A percentile compares a stretch with the other conserved stretches of the same genome.
phyloP scores from a whole-genome alignment of 2,888 invertebrate species.

The Rambutsinella grinnellia region DNA sequence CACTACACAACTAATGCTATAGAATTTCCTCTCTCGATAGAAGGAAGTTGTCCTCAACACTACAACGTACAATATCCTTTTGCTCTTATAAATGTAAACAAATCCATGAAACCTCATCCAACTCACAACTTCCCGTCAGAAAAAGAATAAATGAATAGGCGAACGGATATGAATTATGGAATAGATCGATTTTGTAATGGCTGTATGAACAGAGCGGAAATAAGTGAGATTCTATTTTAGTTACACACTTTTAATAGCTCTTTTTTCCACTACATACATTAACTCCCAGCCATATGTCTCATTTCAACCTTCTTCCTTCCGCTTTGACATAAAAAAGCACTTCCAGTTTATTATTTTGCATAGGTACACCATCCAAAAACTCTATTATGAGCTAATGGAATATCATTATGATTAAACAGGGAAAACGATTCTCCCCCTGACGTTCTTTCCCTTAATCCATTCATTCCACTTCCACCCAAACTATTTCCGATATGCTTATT shows the following conservation, averaged over 20 bases:
- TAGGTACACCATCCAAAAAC: no score
- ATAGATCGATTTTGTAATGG: neutral
- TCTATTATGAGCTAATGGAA: no score
- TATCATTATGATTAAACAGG: no score
- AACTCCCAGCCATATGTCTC: conserved; percentile 22
- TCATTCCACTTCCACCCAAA: no score
- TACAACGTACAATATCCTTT: neutral
- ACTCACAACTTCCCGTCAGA: neutral
- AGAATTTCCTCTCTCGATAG: no score
- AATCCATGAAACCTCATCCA: neutral
- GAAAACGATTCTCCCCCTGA: no score
- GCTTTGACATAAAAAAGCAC: conserved; percentile 1
- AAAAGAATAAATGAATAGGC: conserved; percentile 1
- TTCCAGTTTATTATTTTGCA: no score
- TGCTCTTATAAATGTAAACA: neutral
- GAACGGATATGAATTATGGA: conserved; percentile 1
- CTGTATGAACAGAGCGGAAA: no score
- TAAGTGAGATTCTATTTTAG: neutral
- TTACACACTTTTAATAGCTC: neutral
- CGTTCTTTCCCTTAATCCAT: no score
- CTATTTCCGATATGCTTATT: no score
- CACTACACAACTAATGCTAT: neutral
- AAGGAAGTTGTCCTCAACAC: no score
- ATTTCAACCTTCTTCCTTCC: conserved; percentile 33
- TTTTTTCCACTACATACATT: neutral